phyloP scores from a whole-genome alignment of 2,113 vertebrate genomes.

The Budorcas taxicolor region DNA sequence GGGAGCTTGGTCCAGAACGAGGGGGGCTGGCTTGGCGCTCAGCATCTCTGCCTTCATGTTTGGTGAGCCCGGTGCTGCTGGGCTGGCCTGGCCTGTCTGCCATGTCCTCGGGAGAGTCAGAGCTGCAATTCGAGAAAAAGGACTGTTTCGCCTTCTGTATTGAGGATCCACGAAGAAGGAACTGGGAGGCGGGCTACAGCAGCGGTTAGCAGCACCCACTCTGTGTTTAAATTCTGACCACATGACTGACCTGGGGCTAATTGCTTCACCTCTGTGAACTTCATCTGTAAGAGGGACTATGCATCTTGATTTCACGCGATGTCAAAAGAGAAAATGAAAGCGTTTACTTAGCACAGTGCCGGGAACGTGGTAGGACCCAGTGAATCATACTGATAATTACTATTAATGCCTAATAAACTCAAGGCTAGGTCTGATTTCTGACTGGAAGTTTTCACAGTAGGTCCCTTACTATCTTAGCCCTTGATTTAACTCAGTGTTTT shows the following conservation, averaged over 20 bases:
- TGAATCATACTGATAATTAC: background rate
- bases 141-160: background rate
- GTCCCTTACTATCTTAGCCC: background rate
- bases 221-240: background rate
- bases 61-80: rapidly evolving
- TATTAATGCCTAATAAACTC: background rate
- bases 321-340: background rate
- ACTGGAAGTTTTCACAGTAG: background rate
- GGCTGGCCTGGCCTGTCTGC: background rate
- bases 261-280: background rate
- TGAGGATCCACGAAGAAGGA: background rate
- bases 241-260: background rate
- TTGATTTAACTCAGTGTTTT: background rate
- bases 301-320: background rate
- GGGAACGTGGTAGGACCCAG: background rate
- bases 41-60: background rate
- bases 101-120: rapidly evolving
- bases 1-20: background rate
- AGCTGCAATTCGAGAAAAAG: background rate
- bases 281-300: background rate
- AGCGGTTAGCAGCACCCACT: background rate
- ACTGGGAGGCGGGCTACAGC: background rate
- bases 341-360: background rate
- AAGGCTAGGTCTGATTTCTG: background rate
- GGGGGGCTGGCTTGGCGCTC: background rate